Conservation (phyloP, 1,140 invertebrate genomes). For the Aphelenchoides avenae region DNA sequence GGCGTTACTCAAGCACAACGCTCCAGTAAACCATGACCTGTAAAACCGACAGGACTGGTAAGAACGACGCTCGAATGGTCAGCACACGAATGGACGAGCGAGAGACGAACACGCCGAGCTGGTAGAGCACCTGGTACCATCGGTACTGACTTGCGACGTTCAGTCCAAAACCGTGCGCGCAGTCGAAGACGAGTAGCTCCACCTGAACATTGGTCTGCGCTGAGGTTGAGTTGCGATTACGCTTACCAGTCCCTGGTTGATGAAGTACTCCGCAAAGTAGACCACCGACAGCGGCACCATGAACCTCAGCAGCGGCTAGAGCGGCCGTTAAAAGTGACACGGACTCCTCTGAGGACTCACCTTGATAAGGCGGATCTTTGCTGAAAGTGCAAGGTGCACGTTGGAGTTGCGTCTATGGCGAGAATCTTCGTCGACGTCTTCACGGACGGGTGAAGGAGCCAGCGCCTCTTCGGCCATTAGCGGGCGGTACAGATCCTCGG, state of each 20-base stretch:
- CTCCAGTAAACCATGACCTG: constrained; percentile 66
- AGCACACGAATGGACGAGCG: constrained; percentile 76
- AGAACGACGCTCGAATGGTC: constrained; percentile 65
- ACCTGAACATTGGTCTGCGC: constrained; percentile 64
- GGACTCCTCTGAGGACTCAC: constrained; percentile 1
- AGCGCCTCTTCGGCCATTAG: constrained; percentile 3
- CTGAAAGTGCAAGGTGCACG: neutral
- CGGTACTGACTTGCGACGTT: constrained; percentile 70
- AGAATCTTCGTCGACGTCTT: neutral
- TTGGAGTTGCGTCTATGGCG: neutral
- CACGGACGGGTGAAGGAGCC: neutral
- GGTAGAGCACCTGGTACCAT: constrained; percentile 78
- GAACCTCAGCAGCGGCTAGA: constrained; percentile 68
- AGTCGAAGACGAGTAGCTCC: constrained; percentile 70
- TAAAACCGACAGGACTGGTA: constrained; percentile 74
- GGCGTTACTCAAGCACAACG: neutral
- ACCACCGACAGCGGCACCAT: constrained; percentile 76
- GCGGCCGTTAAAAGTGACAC: neutral
- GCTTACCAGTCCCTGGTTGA: constrained; percentile 74
- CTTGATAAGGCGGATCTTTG: constrained; percentile 8
- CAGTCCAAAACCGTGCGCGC: constrained; percentile 66
- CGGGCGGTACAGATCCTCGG: neutral
- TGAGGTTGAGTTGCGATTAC: constrained; percentile 19
- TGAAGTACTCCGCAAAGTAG: constrained; percentile 82
- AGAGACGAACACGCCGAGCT: constrained; percentile 79